Base-by-base conservation (phyloP, 2,113 vertebrate species). In the Eudorcas thomsonii region DNA sequence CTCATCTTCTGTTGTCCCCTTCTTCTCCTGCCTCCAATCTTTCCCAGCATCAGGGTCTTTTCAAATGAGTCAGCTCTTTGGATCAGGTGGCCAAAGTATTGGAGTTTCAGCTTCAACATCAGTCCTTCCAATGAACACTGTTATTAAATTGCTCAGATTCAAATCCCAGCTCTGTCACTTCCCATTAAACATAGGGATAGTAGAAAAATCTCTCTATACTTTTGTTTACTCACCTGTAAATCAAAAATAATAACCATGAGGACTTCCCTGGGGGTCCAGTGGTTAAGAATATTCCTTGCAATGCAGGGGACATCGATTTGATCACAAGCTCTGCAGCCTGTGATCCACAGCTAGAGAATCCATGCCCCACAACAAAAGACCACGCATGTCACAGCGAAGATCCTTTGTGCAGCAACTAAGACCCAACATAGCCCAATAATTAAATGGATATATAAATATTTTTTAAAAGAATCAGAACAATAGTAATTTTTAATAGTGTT, bases 251-350 rank as follows among this genome's bases (percentile, higher is more conserved):
- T 21, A 43, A 30, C 6, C 36, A 43, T 77, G 21, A 43, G 39
- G 71, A 43, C 21, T 77, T 77, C 21, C 1, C 36, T 43, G 23
- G 36, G n/a, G 71, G 11, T 25, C 71, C 71, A 77, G 36, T 77
- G 6, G 36, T 43, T 43, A 43, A 43, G 23, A 43, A 43, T 43
- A 21, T 77, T 25, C 71, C 23, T 77, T 77, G 23, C 36, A 26
- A 43, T 25, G 12, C 71, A 77, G 39, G 71, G 23, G 6, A 26
- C 23, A 77, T 43, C 0, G 2, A 77, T 26, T 43, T 0, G 0
- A 14, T 14, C 36, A 43, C 12, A 26, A 12, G 12, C 36, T 26
- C 71, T 77, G 71, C 2, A 43, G 36, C 39, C 23, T 71, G 23
- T 43, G 36, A 74, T 39, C 21, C 21, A 25, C 67, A 25, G 6